Conservation (phyloP, 2,113 vertebrate genomes). For the Chaenogobius annularis region DNA sequence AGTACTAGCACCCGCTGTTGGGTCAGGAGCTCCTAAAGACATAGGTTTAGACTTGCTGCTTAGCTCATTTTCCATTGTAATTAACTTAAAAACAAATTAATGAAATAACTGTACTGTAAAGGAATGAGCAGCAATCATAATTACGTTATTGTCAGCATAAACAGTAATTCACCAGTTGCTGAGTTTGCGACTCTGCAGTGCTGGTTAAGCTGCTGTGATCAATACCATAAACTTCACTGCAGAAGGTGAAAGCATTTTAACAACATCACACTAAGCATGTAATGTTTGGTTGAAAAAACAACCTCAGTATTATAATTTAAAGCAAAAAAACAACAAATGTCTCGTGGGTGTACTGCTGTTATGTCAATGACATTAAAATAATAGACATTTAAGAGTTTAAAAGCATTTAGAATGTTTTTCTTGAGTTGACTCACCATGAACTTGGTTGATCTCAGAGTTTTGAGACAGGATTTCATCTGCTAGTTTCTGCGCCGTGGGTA, state of each 20-base stretch:
- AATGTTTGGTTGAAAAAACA: not conserved
- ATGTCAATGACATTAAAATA: too few species aligned
- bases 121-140: not conserved
- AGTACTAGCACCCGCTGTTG: slow-evolving; percentile 94
- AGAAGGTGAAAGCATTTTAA: slow-evolving; percentile 1
- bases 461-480: slow-evolving; percentile 97
- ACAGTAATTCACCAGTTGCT: slow-evolving; percentile 11
- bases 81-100: slow-evolving; percentile 2
- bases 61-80: slow-evolving; percentile 4
- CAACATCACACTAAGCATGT: not conserved
- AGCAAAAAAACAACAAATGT: too few species aligned
- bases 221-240: slow-evolving; percentile 32
- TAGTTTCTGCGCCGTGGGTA: slow-evolving; percentile 95
- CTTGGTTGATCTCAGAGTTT: slow-evolving; percentile 99
- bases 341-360: too few species aligned
- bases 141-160: slow-evolving; percentile 19
- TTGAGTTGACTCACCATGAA: slow-evolving; percentile 85
- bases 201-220: slow-evolving; percentile 33
- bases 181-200: slow-evolving; percentile 27
- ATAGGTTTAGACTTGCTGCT: not conserved
- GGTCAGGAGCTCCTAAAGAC: slow-evolving; percentile 90
- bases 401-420: not conserved
- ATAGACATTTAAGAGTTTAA: too few species aligned
- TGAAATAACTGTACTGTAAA: slow-evolving; percentile 1
- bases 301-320: not conserved